phyloP scores from a whole-genome alignment of 2,113 vertebrate species.

The Anoura caudifer region DNA sequence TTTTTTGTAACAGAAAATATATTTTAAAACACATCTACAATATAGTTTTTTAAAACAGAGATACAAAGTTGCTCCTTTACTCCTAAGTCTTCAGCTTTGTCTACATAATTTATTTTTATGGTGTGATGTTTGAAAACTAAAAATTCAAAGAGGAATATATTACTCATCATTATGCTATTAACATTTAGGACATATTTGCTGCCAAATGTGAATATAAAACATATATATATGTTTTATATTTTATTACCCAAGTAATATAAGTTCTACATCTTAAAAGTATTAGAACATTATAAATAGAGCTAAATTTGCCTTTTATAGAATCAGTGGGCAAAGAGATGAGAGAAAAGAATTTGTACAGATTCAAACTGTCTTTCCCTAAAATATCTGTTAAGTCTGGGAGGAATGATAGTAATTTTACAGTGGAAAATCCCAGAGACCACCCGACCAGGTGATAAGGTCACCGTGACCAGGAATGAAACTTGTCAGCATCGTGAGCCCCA shows the following conservation, averaged over 20 bases:
- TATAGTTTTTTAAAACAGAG: background rate
- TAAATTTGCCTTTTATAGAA: background rate
- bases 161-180: background rate
- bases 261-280: background rate
- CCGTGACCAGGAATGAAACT: background rate
- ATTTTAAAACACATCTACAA: background rate
- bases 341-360: background rate
- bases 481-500: background rate
- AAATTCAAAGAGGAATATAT: background rate
- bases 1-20: background rate
- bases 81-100: background rate
- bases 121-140: background rate
- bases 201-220: background rate
- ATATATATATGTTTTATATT: background rate
- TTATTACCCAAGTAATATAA: background rate
- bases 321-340: background rate
- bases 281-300: background rate
- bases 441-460: background rate
- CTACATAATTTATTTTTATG: background rate
- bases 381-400: background rate
- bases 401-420: background rate
- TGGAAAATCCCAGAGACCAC: background rate
- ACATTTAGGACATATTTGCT: background rate
- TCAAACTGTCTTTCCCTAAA: background rate
- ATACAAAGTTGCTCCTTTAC: background rate